Conservation (phyloP, 92 coral and sea anemone genomes). For the Isaurus tuberculatus region DNA sequence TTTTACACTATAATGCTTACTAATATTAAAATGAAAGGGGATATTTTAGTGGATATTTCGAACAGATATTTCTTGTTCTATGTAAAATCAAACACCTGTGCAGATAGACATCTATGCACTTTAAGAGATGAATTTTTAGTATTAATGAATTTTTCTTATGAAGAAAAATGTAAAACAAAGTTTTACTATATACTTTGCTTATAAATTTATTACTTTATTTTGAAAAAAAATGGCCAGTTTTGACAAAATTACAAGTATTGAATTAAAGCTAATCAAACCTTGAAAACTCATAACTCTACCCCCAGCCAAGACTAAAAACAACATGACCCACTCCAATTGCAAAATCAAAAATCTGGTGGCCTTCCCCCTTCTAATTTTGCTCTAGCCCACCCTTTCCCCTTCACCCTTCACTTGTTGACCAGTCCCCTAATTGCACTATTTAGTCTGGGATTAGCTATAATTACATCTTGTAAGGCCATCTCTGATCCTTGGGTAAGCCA, state of each 20-base stretch:
- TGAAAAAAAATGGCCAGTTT: constrained; percentile 1
- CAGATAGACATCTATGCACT: constrained; percentile 5
- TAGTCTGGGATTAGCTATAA: constrained; percentile 38
- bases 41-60: constrained; percentile 2
- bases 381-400: not conserved
- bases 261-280: constrained; percentile 2
- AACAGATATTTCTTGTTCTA: not conserved
- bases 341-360: not conserved
- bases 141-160: constrained; percentile 1
- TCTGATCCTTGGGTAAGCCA: constrained; percentile 70
- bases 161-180: constrained; percentile 1
- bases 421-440: constrained; percentile 27
- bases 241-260: constrained; percentile 6
- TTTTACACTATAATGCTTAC: not conserved
- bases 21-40: not conserved
- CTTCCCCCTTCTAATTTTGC: not conserved
- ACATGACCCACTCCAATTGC: too few species aligned
- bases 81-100: not conserved
- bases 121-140: constrained; percentile 5
- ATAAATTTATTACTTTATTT: not conserved
- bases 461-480: constrained; percentile 54
- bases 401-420: constrained; percentile 20
- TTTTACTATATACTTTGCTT: not conserved
- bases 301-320: not conserved
- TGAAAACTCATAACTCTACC: constrained; percentile 1